Evolutionary conservation across 2,797 vertebrate genomes (phyloP), one percentile per base, ranked within the genome.

Genomic region (Clarias pachynema): DNA sequence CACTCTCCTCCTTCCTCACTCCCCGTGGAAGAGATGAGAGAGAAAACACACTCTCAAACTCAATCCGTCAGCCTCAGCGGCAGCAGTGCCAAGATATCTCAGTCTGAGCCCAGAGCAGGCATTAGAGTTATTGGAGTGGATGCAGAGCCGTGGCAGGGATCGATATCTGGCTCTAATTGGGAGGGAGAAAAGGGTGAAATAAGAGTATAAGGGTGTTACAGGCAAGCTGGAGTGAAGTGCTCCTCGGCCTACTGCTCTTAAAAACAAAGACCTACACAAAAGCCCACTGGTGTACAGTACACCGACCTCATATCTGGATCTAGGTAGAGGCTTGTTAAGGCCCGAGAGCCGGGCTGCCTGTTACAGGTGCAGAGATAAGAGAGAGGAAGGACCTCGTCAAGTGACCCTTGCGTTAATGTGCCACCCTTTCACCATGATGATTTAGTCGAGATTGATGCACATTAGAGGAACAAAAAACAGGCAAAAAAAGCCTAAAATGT

Each of bases 81-180:
- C 69, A 29, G 63, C 34, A 14, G 74, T 62, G 40, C 26, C 2
- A 29, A 57, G 74, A 80, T 73, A 74, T 85, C 84, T 85, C 74
- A 78, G 78, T 85, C 79, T 85, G 44, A 56, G 44, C 73, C 78
- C 80, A 66, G 44, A 70, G 81, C 74, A 73, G 86, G 84, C 53
- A 69, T 72, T 53, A 37, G 74, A 85, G 81, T 74, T 79, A 86
- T 83, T 81, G 72, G 68, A 62, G 69, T 80, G 77, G 75, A 85
- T 68, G 68, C 29, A 16, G 77, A 59, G 84, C 63, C 5, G 18
- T 70, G 80, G 34, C 86, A 75, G 24, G 15, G 81, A 86, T 88
- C 68, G 15, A 86, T 83, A 85, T 75, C 40, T 16, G 22, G n/a
- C 84, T 72, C 75, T 83, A 84, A 83, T 79, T 60, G 40, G 62